Evolutionary conservation across 2,888 invertebrate species (phyloP), one percentile per base, ranked within the genome.

Genomic region (Leistus spinibarbis): DNA sequence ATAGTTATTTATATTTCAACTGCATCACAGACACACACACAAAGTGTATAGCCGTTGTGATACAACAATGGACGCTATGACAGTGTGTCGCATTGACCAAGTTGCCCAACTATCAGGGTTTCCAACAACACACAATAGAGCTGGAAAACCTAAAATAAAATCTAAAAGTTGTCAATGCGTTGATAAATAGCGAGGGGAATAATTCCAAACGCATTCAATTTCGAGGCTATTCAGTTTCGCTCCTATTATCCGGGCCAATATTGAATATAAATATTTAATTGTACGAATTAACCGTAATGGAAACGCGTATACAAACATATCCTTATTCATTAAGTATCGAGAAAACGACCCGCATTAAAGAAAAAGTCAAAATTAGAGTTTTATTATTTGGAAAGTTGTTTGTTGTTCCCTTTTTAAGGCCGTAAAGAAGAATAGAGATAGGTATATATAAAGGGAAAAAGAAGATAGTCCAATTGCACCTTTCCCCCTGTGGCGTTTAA

Each of bases 101-200:
- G 66, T 65, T 66, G 40, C 77, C 76, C 77, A 79, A 72, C 72
- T 66, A 72, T 56, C 72, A 65, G 72, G 56, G 65, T 24, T 73
- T 66, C 67, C 73, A 73, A 73, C 73, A 73, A 73, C 62, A 83
- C 82, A 83, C 40, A 40, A 40, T 40, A 13, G 82, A 81, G 76
- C 81, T 76, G 78, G 72, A 10, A 79, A 81, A 81, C 79, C 80
- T 81, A 81, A 81, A 82, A 83, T 82, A 83, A 84, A 83, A 83
- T 83, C 83, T 83, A 83, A 83, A 83, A 83, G 80, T 82, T 84
- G 84, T 83, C 84, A 84, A 83, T 81, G 79, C 65, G 80, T 82
- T 84, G 84, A 84, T 84, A 84, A 83, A 84, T 84, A 81, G 82
- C 81, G 23, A 20, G 64, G 65, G 69, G 67, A 74, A 40, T 40